Conservation (phyloP, 2,797 vertebrate species). For the Myoxocephalus aenaeus region DNA sequence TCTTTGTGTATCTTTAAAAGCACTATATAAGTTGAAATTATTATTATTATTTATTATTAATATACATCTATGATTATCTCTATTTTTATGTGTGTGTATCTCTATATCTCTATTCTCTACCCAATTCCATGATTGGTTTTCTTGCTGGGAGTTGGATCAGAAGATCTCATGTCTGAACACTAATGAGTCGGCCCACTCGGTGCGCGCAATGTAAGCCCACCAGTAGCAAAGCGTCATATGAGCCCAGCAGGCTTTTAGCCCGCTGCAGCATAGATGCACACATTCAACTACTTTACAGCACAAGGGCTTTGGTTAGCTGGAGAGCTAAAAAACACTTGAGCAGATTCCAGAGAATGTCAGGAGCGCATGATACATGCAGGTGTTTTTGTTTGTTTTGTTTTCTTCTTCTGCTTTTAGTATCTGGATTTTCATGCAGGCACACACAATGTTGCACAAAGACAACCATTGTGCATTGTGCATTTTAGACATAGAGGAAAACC, state of each 20-base stretch:
- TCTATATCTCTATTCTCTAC: not conserved
- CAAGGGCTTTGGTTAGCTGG: slow-evolving; percentile 19
- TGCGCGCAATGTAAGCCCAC: slow-evolving; percentile 13
- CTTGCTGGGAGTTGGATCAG: not conserved
- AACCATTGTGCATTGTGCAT: not conserved
- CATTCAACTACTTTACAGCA: slow-evolving; percentile 56
- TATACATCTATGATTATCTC: not conserved
- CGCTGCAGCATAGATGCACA: slow-evolving; percentile 30
- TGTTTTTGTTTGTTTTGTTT: slow-evolving; percentile 28
- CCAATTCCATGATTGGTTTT: not conserved
- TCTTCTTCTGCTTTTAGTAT: slow-evolving; percentile 15
- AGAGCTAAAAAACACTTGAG: slow-evolving; percentile 42
- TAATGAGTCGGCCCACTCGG: slow-evolving; percentile 46
- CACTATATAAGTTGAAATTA: too few species aligned
- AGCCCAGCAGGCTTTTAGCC: slow-evolving; percentile 52
- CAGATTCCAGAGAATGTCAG: slow-evolving; percentile 24
- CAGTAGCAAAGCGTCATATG: slow-evolving; percentile 16
- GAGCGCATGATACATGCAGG: slow-evolving; percentile 11
- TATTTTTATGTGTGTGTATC: not conserved
- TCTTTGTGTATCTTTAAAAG: too few species aligned
- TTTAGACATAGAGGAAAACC: not conserved
- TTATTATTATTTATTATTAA: too few species aligned
- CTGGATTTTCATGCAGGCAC: slow-evolving; percentile 1
- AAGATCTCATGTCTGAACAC: not conserved
- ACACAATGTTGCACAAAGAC: not conserved